These are phyloP conservation scores for Antechinus flavipes DNA, from an alignment of 2,113 vertebrate species.

Conservation along the genomic window DNA sequence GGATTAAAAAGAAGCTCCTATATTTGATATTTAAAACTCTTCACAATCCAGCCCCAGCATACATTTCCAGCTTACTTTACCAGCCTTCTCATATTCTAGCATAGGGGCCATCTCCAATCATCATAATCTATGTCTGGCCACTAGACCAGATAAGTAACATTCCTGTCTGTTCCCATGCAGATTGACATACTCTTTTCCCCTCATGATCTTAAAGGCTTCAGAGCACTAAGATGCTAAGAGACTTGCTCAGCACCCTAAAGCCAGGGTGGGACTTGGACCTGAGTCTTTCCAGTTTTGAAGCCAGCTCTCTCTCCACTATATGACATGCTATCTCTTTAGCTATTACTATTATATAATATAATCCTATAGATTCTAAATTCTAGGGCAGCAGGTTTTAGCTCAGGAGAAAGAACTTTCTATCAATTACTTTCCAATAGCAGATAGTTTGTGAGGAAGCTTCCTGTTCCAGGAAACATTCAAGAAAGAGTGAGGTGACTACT, in stretches of 20 bases:
- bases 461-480: background rate
- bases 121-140: too few relatives aligned
- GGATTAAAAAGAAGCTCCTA: background rate
- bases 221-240: background rate
- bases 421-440: background rate
- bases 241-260: background rate
- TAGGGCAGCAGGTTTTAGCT: background rate
- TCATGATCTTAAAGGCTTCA: background rate
- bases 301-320: background rate
- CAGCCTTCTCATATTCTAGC: background rate
- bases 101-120: too few relatives aligned
- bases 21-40: background rate
- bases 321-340: background rate
- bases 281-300: background rate
- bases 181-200: background rate
- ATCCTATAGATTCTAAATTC: background rate
- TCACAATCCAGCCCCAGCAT: background rate
- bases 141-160: background rate
- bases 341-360: background rate
- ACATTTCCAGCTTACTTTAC: background rate
- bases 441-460: background rate
- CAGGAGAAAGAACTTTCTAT: background rate
- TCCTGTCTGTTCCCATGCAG: background rate
- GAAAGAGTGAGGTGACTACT: fast-evolving
- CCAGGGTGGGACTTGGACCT: background rate